Base-by-base conservation (phyloP, 2,888 invertebrate species). In the Tipula vernalis region DNA sequence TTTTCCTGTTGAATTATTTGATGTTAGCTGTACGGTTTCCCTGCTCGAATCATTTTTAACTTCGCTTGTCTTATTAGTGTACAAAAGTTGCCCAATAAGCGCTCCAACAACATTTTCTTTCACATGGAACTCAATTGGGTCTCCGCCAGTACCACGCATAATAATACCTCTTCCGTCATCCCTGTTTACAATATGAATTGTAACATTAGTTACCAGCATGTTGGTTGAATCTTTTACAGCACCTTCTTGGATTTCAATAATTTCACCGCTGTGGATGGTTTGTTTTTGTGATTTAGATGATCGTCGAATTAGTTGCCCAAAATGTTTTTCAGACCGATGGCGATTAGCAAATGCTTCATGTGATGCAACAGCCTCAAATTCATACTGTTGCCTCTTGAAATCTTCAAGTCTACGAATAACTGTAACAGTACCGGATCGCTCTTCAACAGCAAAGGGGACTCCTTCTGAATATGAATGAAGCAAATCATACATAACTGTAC, bases 401-500 rank as follows among this genome's bases (percentile, higher is more conserved):
- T 95, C 95, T 0, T 94, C 92, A 83, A 97, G 91, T 87, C 95
- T 94, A 44, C 96, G 94, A 87, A 97, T 95, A 0, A 98, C 96
- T 1, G 96, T 97, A 85, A 98, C 96, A 0, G 96, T 96, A 4
- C 98, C 98, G 2, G 96, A 96, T 87, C 95, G 93, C 90, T 97
- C 97, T 92, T 97, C 97, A 36, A 98, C 96, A 3, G 96, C 97
- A 91, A 98, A 97, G 4, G 98, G 98, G n/a, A 97, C 97, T 94
- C 96, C 97, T 92, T 97, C 97, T 89, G 96, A 95, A 90, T 97
- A 97, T 88, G 96, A 95, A 90, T 97, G 97, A 86, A 97, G 91
- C 3, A 97, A 92, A 91, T 97, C 97, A 89, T 96, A 97, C 88
- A 96, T 93, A 0, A 92, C 90, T 71, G 91, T 93, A 86, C 94